phyloP scores from a whole-genome alignment of 2,113 vertebrate genomes.

The Syngnathoides biaculeatus region DNA sequence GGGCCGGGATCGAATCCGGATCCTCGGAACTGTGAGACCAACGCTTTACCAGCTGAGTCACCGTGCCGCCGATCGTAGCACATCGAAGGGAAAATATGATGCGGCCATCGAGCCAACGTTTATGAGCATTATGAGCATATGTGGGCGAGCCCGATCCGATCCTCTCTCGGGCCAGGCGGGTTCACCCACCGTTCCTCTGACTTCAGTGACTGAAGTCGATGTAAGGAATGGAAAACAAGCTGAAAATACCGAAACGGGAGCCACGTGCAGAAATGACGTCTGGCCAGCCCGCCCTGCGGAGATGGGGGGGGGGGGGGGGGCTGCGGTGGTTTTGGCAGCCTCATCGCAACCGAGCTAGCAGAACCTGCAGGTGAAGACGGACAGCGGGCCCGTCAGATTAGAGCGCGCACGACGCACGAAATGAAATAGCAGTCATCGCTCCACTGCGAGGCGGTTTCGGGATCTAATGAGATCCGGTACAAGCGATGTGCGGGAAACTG shows the following conservation, averaged over 20 bases:
- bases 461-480: neutral
- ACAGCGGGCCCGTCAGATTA: neutral
- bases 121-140: neutral
- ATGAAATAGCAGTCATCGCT: neutral
- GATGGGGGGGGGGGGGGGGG: no score
- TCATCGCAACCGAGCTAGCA: neutral
- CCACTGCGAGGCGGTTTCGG: neutral
- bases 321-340: neutral
- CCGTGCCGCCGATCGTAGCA: neutral
- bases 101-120: neutral
- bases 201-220: neutral
- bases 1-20: no score
- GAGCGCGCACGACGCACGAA: slow-evolving; percentile 12
- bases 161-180: neutral
- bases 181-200: neutral
- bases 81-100: neutral
- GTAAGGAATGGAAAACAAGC: neutral
- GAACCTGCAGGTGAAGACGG: neutral
- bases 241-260: neutral
- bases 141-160: neutral
- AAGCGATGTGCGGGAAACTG: neutral
- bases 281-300: neutral
- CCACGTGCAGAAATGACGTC: neutral
- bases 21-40: no score
- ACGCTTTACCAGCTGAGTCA: no score